These are phyloP conservation scores for Laodelphax striatellus DNA, from an alignment of 1,140 invertebrate species.

Conservation along the genomic window DNA sequence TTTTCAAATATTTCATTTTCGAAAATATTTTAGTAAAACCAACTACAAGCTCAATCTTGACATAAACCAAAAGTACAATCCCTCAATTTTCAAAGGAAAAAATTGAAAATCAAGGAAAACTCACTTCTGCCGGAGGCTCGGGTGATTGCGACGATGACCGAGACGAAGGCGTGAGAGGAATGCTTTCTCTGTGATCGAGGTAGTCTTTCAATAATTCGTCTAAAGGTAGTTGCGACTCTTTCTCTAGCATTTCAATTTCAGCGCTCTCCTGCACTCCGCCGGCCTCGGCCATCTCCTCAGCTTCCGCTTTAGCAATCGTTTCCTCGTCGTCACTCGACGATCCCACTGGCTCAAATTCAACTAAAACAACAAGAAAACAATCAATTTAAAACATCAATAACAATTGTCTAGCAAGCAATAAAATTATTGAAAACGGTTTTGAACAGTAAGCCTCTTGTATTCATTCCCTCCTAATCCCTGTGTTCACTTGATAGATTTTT, in stretches of 20 bases:
- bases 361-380: slow-evolving; percentile 30
- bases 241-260: slow-evolving; percentile 77
- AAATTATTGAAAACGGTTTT: too few species aligned
- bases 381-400: slow-evolving; percentile 11
- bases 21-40: too few species aligned
- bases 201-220: slow-evolving; percentile 78
- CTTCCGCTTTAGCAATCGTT: slow-evolving; percentile 84
- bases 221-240: slow-evolving; percentile 82
- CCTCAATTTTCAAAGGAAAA: too few species aligned
- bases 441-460: too few species aligned
- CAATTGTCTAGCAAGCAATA: too few species aligned
- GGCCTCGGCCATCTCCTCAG: slow-evolving; percentile 36
- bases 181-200: slow-evolving; percentile 47
- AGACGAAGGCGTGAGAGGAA: neutral
- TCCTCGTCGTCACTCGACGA: slow-evolving; percentile 86
- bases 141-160: neutral
- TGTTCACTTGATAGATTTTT: too few species aligned
- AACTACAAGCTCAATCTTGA: too few species aligned
- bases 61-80: too few species aligned
- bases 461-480: too few species aligned
- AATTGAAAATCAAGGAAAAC: neutral
- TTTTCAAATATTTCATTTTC: too few species aligned
- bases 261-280: slow-evolving; percentile 42
- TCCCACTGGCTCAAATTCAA: slow-evolving; percentile 70
- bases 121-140: neutral